Conservation (phyloP, 1,140 invertebrate species). For the Charaxes varanes region DNA sequence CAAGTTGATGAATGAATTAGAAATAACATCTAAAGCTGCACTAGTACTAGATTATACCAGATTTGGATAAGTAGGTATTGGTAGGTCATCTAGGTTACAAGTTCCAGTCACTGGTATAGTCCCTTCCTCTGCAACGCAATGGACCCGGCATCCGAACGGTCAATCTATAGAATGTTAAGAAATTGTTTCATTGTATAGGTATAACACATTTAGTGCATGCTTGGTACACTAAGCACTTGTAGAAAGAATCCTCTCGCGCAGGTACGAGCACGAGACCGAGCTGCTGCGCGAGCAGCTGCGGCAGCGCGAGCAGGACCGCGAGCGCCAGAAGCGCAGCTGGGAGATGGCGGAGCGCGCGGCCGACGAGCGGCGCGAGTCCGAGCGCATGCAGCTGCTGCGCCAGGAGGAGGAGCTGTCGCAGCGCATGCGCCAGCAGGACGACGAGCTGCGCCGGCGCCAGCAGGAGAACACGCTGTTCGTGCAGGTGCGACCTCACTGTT, state of each 20-base stretch:
- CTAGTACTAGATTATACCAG: no score
- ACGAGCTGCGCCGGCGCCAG: slow-evolving; percentile 86
- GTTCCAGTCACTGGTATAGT: no score
- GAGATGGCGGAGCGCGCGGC: slow-evolving; percentile 89
- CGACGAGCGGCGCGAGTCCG: slow-evolving; percentile 85
- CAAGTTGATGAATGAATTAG: no score
- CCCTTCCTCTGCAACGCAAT: no score
- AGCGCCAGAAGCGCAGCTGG: slow-evolving; percentile 90
- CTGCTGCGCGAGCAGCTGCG: slow-evolving; percentile 80
- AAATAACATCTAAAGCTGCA: no score
- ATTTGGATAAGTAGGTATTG: no score
- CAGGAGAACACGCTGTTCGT: slow-evolving; percentile 89
- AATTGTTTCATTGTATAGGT: no score
- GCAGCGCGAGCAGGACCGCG: slow-evolving; percentile 89
- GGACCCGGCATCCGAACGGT: no score
- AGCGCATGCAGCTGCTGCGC: slow-evolving; percentile 81
- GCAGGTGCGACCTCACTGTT: slow-evolving; percentile 81
- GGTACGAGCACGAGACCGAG: slow-evolving; percentile 67
- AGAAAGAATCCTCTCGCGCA: slow-evolving; percentile 19
- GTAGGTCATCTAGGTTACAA: no score
- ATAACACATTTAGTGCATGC: no score
- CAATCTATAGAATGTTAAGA: no score
- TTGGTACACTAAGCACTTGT: neutral
- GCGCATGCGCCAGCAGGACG: slow-evolving; percentile 85
- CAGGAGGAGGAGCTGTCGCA: slow-evolving; percentile 85